phyloP scores from a whole-genome alignment of 2,113 vertebrate genomes.

The Prunella fulvescens region DNA sequence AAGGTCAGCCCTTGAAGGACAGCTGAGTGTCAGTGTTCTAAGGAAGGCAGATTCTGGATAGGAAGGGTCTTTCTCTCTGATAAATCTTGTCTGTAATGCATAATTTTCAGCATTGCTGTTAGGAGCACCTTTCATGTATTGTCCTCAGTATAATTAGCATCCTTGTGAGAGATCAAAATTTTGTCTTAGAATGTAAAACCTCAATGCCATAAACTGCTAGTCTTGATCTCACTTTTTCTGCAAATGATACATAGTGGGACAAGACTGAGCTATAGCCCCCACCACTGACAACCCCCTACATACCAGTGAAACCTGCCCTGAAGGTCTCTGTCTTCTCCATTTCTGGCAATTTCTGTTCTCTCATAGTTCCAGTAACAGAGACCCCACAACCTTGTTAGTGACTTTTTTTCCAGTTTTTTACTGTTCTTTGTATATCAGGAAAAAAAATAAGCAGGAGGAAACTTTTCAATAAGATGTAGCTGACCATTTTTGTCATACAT shows the following conservation, averaged over 20 bases:
- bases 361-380: neutral
- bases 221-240: neutral
- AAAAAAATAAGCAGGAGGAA: neutral
- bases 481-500: neutral
- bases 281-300: neutral
- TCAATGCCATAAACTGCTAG: neutral
- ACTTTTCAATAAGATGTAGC: neutral
- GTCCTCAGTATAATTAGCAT: neutral
- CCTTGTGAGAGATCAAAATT: neutral
- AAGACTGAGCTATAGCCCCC: neutral
- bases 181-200: neutral
- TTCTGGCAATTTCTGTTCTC: neutral
- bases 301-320: neutral
- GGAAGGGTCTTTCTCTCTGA: neutral
- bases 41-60: neutral
- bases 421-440: neutral
- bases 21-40: neutral
- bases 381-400: fast-evolving
- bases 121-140: neutral
- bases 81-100: neutral
- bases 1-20: neutral
- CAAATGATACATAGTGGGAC: neutral
- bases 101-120: neutral
- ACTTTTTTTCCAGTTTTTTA: neutral
- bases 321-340: neutral